These are phyloP conservation scores for Sitta europaea DNA, from an alignment of 2,113 vertebrate species.

Conservation along the genomic window DNA sequence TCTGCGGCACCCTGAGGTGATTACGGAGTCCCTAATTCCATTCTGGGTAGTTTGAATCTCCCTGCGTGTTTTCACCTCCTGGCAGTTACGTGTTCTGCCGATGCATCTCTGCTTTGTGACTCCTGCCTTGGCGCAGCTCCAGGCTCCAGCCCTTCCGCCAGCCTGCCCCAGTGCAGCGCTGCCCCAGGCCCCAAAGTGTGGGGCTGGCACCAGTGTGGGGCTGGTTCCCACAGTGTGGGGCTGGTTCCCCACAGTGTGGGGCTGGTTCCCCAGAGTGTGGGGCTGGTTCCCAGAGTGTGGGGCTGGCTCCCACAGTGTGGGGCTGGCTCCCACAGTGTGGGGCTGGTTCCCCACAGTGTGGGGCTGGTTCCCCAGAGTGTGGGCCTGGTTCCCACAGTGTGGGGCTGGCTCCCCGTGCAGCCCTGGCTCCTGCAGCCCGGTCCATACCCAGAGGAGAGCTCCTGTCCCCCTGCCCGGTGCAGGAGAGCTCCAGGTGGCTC, in stretches of 20 bases:
- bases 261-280: too few relatives aligned
- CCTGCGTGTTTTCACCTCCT: neutral
- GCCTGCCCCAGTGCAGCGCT: neutral
- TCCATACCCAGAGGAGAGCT: neutral
- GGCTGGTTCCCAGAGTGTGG: too few relatives aligned
- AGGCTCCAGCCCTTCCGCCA: neutral
- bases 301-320: too few relatives aligned
- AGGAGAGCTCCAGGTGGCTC: neutral
- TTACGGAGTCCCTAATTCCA: neutral
- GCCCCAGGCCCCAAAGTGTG: neutral
- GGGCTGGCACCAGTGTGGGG: too few relatives aligned
- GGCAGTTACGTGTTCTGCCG: accelerated
- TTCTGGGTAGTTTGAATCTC: too few relatives aligned
- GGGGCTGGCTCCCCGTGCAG: neutral
- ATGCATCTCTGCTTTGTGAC: neutral
- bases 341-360: too few relatives aligned
- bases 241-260: too few relatives aligned
- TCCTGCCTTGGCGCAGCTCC: neutral
- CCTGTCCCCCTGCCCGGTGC: neutral
- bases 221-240: too few relatives aligned
- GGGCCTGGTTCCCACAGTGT: accelerated
- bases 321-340: too few relatives aligned
- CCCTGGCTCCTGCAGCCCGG: neutral
- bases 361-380: too few relatives aligned
- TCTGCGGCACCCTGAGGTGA: accelerated